Evolutionary conservation across 2,888 invertebrate species (phyloP).

Genomic region (Lottia gigantea): DNA sequence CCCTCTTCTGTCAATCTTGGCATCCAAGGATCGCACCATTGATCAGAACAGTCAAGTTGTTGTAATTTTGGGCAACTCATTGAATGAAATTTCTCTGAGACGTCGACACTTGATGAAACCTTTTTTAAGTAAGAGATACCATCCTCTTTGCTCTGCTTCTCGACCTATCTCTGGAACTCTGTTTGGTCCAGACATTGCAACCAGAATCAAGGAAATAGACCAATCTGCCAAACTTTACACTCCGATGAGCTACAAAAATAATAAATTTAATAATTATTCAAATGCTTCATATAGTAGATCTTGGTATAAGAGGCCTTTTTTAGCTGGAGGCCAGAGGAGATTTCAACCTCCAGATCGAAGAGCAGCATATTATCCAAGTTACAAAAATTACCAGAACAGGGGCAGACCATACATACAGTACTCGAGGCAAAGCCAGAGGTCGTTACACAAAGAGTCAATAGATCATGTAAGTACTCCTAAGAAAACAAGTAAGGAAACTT

Average conservation of each 20-base stretch:
- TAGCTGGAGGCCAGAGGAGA: constrained; percentile 1
- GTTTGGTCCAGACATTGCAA: neutral
- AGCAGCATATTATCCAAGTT: neutral
- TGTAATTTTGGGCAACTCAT: neutral
- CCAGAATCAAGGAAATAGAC: neutral
- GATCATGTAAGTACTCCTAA: neutral
- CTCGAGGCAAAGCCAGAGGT: neutral
- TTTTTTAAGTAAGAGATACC: neutral
- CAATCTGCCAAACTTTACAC: neutral
- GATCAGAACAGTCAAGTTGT: neutral
- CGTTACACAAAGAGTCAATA: neutral
- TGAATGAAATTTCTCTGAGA: neutral
- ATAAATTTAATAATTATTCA: neutral
- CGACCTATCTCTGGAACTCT: neutral
- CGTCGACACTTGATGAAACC: neutral
- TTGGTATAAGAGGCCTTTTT: neutral
- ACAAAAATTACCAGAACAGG: neutral
- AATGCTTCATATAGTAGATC: neutral
- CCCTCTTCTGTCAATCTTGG: neutral
- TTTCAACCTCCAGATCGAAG: constrained; percentile 1
- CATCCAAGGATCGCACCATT: neutral
- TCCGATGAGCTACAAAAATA: neutral
- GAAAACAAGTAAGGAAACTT: neutral
- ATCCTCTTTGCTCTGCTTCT: neutral
- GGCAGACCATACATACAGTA: neutral